Percentiles rank a stretch among this genome's conserved stretches.
Conservation (phyloP, 1,140 invertebrate species). For the Brachionus calyciflorus region DNA sequence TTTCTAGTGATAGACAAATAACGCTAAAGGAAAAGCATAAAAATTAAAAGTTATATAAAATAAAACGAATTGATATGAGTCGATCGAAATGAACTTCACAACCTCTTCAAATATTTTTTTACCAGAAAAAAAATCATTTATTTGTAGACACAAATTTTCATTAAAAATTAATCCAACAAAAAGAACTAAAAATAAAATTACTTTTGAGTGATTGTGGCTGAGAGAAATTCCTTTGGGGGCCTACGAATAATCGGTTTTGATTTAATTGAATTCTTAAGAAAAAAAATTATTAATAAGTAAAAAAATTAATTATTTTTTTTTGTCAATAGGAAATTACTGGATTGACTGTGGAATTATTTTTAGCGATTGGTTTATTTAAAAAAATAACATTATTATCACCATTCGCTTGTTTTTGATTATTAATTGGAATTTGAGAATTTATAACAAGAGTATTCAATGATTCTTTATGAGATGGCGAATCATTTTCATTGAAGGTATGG, state of each 20-base stretch:
- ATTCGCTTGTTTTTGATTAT: neutral
- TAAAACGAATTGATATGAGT: too few species aligned
- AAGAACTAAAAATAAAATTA: neutral
- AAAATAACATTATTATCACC: conserved; percentile 6
- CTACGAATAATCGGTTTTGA: conserved; percentile 1
- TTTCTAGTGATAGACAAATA: too few species aligned
- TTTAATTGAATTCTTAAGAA: neutral
- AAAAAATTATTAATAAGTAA: too few species aligned
- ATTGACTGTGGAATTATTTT: conserved; percentile 24
- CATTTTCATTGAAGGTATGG: conserved; percentile 43
- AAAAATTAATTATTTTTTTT: neutral
- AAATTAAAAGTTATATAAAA: too few species aligned
- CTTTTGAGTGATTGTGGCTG: neutral
- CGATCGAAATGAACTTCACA: too few species aligned
- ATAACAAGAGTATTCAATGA: neutral
- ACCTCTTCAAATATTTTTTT: too few species aligned
- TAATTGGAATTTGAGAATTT: neutral
- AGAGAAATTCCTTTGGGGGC: conserved; percentile 14
- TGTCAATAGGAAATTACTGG: neutral
- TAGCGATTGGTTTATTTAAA: conserved; percentile 5
- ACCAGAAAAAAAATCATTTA: too few species aligned
- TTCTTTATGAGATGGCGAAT: conserved; percentile 40
- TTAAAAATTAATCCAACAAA: too few species aligned
- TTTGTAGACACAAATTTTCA: too few species aligned
- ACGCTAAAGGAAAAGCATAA: too few species aligned